Evolutionary conservation across 2,113 vertebrate genomes (phyloP).

Genomic region (Stegostoma tigrinum): DNA sequence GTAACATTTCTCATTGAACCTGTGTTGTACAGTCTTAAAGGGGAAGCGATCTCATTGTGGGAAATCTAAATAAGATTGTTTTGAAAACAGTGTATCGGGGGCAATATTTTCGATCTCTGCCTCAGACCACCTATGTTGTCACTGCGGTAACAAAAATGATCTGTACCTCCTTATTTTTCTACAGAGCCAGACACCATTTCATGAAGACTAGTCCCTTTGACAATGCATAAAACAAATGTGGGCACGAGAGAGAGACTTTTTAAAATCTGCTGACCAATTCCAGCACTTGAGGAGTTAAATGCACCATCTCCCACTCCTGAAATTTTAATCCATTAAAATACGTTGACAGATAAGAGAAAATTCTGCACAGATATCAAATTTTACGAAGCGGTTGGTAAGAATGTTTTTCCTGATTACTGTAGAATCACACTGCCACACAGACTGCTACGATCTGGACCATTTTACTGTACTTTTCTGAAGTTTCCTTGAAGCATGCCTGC

Average conservation of each 20-base stretch:
- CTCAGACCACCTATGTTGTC: neutral
- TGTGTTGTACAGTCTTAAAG: neutral
- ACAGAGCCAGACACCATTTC: neutral
- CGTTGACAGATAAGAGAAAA: neutral
- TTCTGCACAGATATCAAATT: neutral
- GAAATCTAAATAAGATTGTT: neutral
- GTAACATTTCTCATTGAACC: neutral
- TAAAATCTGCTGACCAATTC: neutral
- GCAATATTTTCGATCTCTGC: neutral
- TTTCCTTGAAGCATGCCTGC: constrained; percentile 55
- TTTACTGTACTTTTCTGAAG: constrained; percentile 52
- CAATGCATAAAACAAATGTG: neutral
- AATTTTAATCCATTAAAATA: neutral
- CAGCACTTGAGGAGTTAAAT: constrained; percentile 12
- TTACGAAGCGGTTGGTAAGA: neutral
- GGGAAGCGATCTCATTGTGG: neutral
- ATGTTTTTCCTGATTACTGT: neutral
- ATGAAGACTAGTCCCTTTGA: neutral
- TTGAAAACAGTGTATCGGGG: neutral
- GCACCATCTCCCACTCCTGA: neutral
- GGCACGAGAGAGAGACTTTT: neutral
- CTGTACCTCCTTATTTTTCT: neutral
- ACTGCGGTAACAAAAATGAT: neutral
- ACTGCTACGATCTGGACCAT: constrained; percentile 35
- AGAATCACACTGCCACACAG: neutral